phyloP scores from a whole-genome alignment of 2,797 vertebrate genomes.

The Thalassophryne amazonica region DNA sequence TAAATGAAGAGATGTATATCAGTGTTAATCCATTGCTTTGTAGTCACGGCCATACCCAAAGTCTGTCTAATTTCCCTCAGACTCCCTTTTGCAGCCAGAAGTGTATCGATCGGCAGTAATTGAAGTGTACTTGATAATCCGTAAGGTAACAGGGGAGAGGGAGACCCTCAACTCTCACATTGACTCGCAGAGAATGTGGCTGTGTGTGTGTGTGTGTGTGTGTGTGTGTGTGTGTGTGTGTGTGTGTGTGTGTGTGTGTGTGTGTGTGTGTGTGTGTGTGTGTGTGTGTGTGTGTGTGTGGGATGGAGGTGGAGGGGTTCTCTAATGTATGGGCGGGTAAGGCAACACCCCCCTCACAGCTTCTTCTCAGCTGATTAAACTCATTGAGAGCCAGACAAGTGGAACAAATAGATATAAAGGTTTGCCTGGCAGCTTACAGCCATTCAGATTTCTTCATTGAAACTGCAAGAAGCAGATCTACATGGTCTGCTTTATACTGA shows the following conservation, averaged over 20 bases:
- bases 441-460: conserved; percentile 83
- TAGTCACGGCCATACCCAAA: conserved; percentile 84
- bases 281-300: conserved; percentile 33
- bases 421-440: conserved; percentile 84
- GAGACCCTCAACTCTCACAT: conserved; percentile 80
- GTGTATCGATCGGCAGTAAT: conserved; percentile 86
- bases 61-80: conserved; percentile 84
- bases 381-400: conserved; percentile 88
- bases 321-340: conserved; percentile 82
- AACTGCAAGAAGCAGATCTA: conserved; percentile 73
- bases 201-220: conserved; percentile 70
- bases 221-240: conserved; percentile 70
- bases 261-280: conserved; percentile 27
- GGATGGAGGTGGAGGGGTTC: conserved; percentile 44
- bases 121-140: conserved; percentile 88
- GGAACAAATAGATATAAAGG: conserved; percentile 90
- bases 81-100: conserved; percentile 82
- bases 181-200: conserved; percentile 76
- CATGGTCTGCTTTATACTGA: conserved; percentile 71
- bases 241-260: conserved; percentile 72
- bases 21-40: conserved; percentile 87
- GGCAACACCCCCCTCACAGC: conserved; percentile 80
- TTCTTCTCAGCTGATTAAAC: conserved; percentile 92
- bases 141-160: conserved; percentile 79
- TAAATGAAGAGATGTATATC: conserved; percentile 89